A percentile compares a stretch with the other conserved stretches of the same genome.
Evolutionary conservation across 2,113 vertebrate species (phyloP).

Genomic region (Lycaon pictus): DNA sequence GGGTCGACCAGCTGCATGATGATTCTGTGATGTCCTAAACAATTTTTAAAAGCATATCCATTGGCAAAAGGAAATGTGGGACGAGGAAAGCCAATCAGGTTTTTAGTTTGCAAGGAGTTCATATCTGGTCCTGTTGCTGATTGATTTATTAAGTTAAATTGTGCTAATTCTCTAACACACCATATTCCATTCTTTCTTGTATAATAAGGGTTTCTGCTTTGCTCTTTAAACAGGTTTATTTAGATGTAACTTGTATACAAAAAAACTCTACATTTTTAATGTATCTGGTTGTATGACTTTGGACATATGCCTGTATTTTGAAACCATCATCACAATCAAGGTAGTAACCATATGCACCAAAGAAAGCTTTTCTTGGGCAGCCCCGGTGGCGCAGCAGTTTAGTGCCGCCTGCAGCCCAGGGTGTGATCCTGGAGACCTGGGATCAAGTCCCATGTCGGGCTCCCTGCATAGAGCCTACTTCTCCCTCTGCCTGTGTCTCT

Average conservation of each 20-base stretch:
- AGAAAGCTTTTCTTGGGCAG: background rate
- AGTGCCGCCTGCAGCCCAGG: too few relatives aligned
- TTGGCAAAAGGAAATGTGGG: background rate
- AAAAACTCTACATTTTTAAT: background rate
- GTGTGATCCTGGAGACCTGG: too few relatives aligned
- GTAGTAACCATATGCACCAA: background rate
- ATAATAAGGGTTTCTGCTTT: background rate
- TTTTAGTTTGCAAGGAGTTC: background rate
- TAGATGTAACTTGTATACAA: background rate
- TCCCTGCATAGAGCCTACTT: too few relatives aligned
- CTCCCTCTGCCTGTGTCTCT: too few relatives aligned
- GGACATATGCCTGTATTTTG: background rate
- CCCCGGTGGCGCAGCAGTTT: too few relatives aligned
- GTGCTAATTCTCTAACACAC: background rate
- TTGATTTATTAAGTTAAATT: fast-evolving
- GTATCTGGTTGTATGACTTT: background rate
- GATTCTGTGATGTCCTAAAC: background rate
- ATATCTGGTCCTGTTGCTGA: too few relatives aligned
- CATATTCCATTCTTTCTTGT: background rate
- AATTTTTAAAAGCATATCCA: background rate
- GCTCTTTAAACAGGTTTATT: background rate
- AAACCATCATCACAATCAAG: background rate
- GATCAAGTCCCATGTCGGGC: too few relatives aligned
- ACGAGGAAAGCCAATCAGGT: background rate
- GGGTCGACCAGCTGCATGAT: background rate